Conservation (phyloP, 2,113 vertebrate species). For the Bagarius yarrelli region DNA sequence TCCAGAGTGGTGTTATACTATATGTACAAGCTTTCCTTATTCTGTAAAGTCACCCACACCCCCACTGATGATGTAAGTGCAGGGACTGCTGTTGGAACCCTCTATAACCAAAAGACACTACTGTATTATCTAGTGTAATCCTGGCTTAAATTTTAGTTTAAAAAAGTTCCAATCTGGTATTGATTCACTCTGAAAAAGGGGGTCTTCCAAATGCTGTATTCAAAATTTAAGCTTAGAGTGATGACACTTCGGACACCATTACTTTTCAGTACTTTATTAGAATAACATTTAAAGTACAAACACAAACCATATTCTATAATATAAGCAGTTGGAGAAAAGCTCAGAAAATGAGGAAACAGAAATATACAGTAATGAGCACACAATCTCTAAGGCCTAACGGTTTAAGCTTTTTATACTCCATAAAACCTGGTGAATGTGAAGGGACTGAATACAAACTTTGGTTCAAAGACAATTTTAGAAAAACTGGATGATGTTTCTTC, state of each 20-base stretch:
- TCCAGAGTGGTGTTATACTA: no score
- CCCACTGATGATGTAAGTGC: no score
- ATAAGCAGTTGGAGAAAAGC: slow-evolving; percentile 41
- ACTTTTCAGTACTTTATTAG: slow-evolving; percentile 17
- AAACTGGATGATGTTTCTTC: slow-evolving; percentile 51
- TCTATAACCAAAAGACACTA: no score
- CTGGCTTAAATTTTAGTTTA: no score
- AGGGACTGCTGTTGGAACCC: no score
- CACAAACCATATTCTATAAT: background rate
- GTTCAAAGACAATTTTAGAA: slow-evolving; percentile 58
- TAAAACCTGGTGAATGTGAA: slow-evolving; percentile 21
- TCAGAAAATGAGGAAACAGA: slow-evolving; percentile 58
- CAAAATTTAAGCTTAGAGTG: background rate
- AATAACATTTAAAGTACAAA: slow-evolving; percentile 26
- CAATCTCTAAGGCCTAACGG: slow-evolving; percentile 70
- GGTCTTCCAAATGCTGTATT: no score
- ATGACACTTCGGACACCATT: background rate
- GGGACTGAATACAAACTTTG: slow-evolving; percentile 55
- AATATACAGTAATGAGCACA: slow-evolving; percentile 51
- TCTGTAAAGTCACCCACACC: no score
- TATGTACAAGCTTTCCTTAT: no score
- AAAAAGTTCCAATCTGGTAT: no score
- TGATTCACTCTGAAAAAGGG: no score
- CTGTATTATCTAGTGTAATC: no score
- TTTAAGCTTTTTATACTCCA: slow-evolving; percentile 47